These are phyloP conservation scores for Tragelaphus scriptus DNA, from an alignment of 2,113 vertebrate species.

Conservation along the genomic window DNA sequence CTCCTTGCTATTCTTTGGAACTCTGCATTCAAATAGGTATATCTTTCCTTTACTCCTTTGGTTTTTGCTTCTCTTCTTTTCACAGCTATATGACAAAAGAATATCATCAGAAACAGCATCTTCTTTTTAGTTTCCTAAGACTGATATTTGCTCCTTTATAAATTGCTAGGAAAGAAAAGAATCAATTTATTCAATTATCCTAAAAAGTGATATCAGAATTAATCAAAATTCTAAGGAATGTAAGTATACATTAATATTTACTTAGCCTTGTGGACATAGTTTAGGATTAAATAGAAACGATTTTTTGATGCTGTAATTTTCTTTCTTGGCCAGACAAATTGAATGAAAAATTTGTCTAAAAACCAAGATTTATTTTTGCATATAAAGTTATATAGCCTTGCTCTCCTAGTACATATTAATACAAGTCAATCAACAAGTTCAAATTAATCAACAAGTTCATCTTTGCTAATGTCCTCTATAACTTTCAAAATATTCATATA, in stretches of 20 bases:
- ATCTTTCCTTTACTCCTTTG: neutral
- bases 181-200: neutral
- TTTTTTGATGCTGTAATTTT: neutral
- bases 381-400: neutral
- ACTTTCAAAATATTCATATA: neutral
- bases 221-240: neutral
- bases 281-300: neutral
- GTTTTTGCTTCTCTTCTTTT: neutral
- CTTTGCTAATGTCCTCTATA: neutral
- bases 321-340: neutral
- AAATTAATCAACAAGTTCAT: neutral
- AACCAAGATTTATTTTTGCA: neutral
- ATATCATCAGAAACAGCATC: neutral
- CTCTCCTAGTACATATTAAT: neutral
- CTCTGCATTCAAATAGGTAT: neutral
- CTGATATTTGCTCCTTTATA: neutral
- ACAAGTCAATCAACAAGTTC: neutral
- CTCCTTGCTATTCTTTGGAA: neutral
- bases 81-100: neutral
- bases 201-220: neutral
- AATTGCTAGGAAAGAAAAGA: neutral
- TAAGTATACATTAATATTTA: neutral
- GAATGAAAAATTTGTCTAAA: neutral
- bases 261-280: neutral
- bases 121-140: neutral